These are phyloP conservation scores for Drosophila prostipennis DNA, from an alignment of 2,888 invertebrate species.

Conservation along the genomic window DNA sequence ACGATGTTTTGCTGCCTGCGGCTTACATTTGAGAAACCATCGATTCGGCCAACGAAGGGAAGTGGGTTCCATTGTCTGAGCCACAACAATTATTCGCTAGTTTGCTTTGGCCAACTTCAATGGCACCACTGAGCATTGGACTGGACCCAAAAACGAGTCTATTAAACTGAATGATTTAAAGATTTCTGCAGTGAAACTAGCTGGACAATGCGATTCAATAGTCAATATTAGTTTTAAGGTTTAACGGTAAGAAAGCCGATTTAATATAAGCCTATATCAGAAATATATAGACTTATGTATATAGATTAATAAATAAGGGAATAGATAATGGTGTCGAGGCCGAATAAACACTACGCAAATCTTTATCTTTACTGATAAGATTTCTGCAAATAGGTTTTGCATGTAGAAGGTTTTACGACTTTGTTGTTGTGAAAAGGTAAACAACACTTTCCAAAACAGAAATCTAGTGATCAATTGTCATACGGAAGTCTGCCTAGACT, in stretches of 20 bases:
- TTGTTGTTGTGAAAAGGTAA: background rate
- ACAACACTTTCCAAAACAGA: background rate
- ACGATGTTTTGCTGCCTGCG: slow-evolving; percentile 11
- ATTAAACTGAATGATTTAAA: slow-evolving; percentile 40
- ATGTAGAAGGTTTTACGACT: background rate
- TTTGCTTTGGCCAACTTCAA: slow-evolving; percentile 43
- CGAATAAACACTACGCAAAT: slow-evolving; percentile 15
- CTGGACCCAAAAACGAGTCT: slow-evolving; percentile 21
- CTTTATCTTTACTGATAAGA: slow-evolving; percentile 25
- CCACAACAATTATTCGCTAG: slow-evolving; percentile 38
- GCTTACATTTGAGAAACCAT: slow-evolving; percentile 17
- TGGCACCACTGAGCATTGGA: slow-evolving; percentile 32
- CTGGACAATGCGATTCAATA: slow-evolving; percentile 3
- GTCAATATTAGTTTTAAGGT: background rate
- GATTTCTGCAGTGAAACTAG: slow-evolving; percentile 21
- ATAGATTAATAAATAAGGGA: background rate
- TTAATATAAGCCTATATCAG: background rate
- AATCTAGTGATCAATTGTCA: background rate
- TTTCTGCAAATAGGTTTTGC: slow-evolving; percentile 14
- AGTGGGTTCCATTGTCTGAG: slow-evolving; percentile 21
- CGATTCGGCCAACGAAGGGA: slow-evolving; percentile 15
- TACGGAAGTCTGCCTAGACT: slow-evolving; percentile 9
- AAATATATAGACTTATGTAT: background rate
- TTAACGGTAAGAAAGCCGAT: background rate
- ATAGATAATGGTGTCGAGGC: background rate